Evolutionary conservation across 92 coral and sea anemone species (phyloP).

Genomic region (Porites rus): DNA sequence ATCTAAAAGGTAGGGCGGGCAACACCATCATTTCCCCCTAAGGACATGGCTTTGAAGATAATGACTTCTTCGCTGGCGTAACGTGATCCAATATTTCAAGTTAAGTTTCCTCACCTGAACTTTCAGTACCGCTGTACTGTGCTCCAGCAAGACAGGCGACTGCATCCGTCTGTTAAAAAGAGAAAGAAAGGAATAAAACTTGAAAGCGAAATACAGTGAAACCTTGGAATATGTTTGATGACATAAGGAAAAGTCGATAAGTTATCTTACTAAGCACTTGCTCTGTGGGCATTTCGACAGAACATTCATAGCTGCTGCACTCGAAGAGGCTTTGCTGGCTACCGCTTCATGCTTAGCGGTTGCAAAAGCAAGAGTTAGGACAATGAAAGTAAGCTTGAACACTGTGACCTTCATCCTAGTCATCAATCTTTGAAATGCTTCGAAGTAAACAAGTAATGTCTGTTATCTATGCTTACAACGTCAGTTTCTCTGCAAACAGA

Average conservation of each 20-base stretch:
- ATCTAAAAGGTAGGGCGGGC: too few relatives aligned
- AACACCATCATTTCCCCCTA: too few relatives aligned
- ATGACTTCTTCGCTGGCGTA: too few relatives aligned
- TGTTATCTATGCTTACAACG: neutral
- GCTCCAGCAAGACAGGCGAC: conserved; percentile 11
- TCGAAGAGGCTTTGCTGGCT: neutral
- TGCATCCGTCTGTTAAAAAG: neutral
- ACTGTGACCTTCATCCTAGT: neutral
- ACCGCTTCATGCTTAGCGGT: neutral
- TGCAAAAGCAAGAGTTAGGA: neutral
- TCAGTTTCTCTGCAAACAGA: too few relatives aligned
- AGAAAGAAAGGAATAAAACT: neutral
- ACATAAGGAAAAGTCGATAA: neutral
- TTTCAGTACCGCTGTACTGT: neutral
- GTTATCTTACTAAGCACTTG: neutral
- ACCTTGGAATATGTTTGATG: too few relatives aligned
- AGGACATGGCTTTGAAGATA: too few relatives aligned
- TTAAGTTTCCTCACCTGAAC: neutral
- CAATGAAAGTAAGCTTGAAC: neutral
- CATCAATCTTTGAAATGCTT: neutral
- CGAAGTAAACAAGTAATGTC: too few relatives aligned
- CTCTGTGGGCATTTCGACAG: neutral
- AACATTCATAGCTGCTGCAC: neutral
- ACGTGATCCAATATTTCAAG: too few relatives aligned
- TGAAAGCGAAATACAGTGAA: neutral